phyloP scores from a whole-genome alignment of 2,888 invertebrate genomes.

The Eupeodes luniger region DNA sequence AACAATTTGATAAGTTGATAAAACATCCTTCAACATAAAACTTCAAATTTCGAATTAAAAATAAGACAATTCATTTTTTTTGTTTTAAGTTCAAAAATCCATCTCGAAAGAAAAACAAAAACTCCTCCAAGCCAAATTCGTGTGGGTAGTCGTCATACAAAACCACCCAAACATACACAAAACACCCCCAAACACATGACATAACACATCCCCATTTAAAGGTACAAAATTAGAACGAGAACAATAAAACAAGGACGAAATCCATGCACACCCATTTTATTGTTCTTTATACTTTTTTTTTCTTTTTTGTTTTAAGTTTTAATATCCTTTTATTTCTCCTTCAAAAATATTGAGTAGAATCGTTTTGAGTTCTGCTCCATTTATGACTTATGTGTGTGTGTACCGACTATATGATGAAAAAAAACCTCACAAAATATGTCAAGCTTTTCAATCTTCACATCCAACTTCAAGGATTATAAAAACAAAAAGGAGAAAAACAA shows the following conservation, averaged over 20 bases:
- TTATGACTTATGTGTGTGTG: conserved; percentile 5
- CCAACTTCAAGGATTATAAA: conserved; percentile 46
- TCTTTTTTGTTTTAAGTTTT: conserved; percentile 23
- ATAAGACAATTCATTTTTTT: background rate
- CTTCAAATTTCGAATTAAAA: background rate
- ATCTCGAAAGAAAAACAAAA: conserved; percentile 19
- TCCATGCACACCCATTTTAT: conserved; percentile 34
- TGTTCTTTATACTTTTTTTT: conserved; percentile 8
- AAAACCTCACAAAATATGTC: conserved; percentile 51
- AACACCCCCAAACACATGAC: too few species aligned
- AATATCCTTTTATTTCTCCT: conserved; percentile 40
- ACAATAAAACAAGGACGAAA: conserved; percentile 62
- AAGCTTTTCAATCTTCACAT: conserved; percentile 55
- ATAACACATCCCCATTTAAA: background rate
- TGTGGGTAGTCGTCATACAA: background rate
- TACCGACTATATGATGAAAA: conserved; percentile 52
- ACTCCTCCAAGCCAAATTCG: background rate
- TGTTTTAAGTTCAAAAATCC: conserved; percentile 47
- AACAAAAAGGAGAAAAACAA: conserved; percentile 38
- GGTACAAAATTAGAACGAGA: conserved; percentile 38
- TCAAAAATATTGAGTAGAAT: conserved; percentile 61
- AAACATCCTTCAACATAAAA: background rate
- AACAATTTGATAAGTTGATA: background rate
- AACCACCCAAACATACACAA: too few species aligned
- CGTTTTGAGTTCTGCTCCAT: conserved; percentile 29